Evolutionary conservation across 2,888 invertebrate species (phyloP), one percentile per base, ranked within the genome.

Genomic region (Saturnia japonica): DNA sequence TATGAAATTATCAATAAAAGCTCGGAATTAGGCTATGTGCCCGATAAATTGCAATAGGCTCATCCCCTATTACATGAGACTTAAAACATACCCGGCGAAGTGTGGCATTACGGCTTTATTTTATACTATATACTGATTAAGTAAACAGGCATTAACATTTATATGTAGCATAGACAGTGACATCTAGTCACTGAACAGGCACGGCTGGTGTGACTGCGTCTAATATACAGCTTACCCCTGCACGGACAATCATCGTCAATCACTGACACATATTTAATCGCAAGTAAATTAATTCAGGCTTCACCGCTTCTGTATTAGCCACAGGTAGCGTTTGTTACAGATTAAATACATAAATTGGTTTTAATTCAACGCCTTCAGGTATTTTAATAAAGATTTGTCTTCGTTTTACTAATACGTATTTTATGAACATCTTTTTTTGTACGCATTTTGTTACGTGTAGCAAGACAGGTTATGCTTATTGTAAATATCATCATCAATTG

Each of bases 251-350:
- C 84, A 86, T 81, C 88, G 91, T 91, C 90, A 87, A 90, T 91
- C 91, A 91, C 88, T 86, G 88, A 85, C 88, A 85, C 81, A 85
- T 86, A 87, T 88, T 89, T 92, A 90, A 92, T 93, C 91, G 92
- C 88, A 91, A 91, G 90, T 89, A 91, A 91, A 91, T 91, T 91
- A 90, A 91, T 91, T 89, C 89, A 84, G 85, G 78, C 77, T 72
- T 69, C 71, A 64, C 51, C 62, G 14, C 47, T 51, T 40, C 40
- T 34, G 14, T 25, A 12, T 40, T 40, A 64, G 64, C n/a, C 64
- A 64, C 62, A 34, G 34, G 34, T 34, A 34, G 12, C 22, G n/a
- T 68, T 40, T 68, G 68, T n/a, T 68, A 51, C 40, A 47, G 54
- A 68, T 68, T 40, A 68, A n/a, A 54, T 54, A 8, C 34, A 42